Evolutionary conservation across 2,113 vertebrate genomes (phyloP).

Genomic region (Datnioides undecimradiatus): DNA sequence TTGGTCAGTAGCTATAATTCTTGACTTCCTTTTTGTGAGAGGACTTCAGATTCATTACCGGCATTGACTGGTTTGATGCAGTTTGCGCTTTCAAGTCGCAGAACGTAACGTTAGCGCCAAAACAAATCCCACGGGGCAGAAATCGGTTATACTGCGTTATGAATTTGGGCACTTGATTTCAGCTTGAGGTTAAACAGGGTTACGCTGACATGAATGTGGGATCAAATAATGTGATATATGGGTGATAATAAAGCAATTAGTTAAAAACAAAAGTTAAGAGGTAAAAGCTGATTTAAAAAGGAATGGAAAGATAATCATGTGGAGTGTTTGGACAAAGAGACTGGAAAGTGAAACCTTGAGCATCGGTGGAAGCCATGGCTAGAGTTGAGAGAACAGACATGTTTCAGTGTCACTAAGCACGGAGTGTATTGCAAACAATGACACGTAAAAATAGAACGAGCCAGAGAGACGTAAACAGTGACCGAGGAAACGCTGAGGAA

Average conservation of each 20-base stretch:
- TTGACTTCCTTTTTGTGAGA: not conserved
- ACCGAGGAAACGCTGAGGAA: not conserved
- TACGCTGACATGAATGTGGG: not conserved
- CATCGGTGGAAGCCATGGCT: constrained; percentile 69
- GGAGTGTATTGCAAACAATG: constrained; percentile 9
- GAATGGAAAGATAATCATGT: not conserved
- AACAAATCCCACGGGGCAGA: constrained; percentile 25
- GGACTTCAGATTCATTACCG: constrained; percentile 8
- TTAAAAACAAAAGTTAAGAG: not conserved
- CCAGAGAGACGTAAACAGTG: not conserved
- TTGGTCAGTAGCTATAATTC: constrained; percentile 9
- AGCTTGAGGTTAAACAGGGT: constrained; percentile 34
- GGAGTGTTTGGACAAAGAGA: constrained; percentile 18
- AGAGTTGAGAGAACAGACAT: constrained; percentile 63
- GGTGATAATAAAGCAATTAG: not conserved
- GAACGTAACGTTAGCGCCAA: constrained; percentile 48
- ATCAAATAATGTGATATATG: not conserved
- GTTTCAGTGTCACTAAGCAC: constrained; percentile 39
- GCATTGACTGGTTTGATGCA: constrained; percentile 50
- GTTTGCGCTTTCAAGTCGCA: constrained; percentile 35
- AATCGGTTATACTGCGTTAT: constrained; percentile 31
- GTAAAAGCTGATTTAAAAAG: constrained; percentile 19
- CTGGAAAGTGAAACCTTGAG: constrained; percentile 78
- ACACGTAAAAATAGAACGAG: not conserved
- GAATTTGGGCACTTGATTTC: not conserved